phyloP scores from a whole-genome alignment of 53 echinoderm and acorn worm genomes.

The Mesocentrotus franciscanus region DNA sequence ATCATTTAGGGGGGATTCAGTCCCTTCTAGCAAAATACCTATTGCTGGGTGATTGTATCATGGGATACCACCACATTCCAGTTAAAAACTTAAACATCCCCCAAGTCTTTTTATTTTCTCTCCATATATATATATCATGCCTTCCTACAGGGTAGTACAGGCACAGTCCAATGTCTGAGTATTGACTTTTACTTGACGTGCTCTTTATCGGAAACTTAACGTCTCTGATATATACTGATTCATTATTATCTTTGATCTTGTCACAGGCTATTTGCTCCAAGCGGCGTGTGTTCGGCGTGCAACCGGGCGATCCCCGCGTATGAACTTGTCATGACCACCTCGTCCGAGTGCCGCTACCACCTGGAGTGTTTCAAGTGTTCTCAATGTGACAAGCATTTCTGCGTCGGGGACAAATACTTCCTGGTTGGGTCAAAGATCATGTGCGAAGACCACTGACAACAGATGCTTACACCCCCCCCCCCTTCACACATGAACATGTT shows the following conservation, averaged over 20 bases:
- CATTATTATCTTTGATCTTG: not conserved
- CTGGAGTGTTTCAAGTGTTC: conserved; percentile 98
- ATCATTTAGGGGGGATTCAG: no score
- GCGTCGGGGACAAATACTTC: conserved; percentile 94
- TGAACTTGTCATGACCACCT: conserved; percentile 90
- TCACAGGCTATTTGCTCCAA: conserved; percentile 87
- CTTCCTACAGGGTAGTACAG: no score
- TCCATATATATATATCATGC: no score
- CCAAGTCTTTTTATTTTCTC: no score
- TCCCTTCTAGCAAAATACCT: no score
- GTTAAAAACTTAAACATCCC: no score
- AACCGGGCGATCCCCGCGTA: conserved; percentile 88
- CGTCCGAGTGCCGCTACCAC: conserved; percentile 77
- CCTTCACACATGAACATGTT: not conserved
- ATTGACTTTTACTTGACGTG: no score
- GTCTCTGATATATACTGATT: no score
- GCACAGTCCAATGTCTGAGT: no score
- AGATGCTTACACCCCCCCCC: not conserved
- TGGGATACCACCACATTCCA: no score
- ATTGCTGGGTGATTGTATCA: no score
- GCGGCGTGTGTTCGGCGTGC: conserved; percentile 91
- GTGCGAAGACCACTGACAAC: conserved; percentile 85
- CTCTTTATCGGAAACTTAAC: no score
- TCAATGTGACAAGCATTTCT: conserved; percentile 95
- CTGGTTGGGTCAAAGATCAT: conserved; percentile 82